phyloP scores from a whole-genome alignment of 1,140 invertebrate genomes.

The Drosophila azteca region DNA sequence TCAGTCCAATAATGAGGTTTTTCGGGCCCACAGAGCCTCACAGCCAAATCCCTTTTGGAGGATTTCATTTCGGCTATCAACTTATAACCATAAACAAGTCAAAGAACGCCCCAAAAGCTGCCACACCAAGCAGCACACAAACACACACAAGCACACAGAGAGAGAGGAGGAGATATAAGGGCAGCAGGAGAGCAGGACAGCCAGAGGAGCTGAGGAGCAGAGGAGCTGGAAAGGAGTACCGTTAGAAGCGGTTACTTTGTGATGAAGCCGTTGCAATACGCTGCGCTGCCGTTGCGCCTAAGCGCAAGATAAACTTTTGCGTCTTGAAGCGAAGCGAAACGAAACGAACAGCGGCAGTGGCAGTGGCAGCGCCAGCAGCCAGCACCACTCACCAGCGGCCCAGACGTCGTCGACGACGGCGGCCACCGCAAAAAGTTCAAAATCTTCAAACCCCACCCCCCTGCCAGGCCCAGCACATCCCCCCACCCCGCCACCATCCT shows the following conservation, averaged over 20 bases:
- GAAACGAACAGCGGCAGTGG: conserved; percentile 6
- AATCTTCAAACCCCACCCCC: conserved; percentile 25
- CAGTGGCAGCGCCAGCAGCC: conserved; percentile 18
- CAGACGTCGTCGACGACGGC: conserved; percentile 12
- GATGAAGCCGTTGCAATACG: conserved; percentile 56
- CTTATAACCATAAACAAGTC: conserved; percentile 77
- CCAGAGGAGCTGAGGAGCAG: conserved; percentile 8
- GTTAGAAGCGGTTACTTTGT: conserved; percentile 35
- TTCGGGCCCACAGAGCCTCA: conserved; percentile 20
- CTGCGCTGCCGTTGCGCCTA: conserved; percentile 49
- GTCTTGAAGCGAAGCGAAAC: conserved; percentile 67
- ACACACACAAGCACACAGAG: conserved; percentile 2
- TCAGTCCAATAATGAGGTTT: conserved; percentile 35
- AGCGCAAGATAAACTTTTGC: conserved; percentile 74
- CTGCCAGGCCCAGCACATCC: background rate
- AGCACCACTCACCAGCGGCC: no score
- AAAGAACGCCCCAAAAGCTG: conserved; percentile 58
- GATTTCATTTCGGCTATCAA: conserved; percentile 76
- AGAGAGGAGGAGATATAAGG: background rate
- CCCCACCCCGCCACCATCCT: no score
- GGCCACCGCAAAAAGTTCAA: conserved; percentile 48
- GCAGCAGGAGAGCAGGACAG: background rate
- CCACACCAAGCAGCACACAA: conserved; percentile 28
- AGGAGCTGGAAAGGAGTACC: background rate
- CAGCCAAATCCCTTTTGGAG: conserved; percentile 53